Conservation (phyloP, 2,888 invertebrate genomes). For the Clepsis dumicolana region DNA sequence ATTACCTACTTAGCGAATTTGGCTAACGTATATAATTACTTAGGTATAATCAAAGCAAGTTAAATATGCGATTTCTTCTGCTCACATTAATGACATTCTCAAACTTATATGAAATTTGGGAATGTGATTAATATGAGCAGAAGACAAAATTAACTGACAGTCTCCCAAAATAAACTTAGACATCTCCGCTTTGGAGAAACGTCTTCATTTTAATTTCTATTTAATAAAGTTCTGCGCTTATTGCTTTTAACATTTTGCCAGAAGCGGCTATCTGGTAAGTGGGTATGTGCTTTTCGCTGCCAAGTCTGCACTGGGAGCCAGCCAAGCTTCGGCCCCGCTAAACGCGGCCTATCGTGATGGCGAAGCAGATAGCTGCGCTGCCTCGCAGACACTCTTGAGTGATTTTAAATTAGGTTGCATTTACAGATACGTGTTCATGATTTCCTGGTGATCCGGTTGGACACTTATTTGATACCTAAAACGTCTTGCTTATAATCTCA, state of each 20-base stretch:
- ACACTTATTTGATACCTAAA: conserved; percentile 20
- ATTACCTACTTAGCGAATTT: background rate
- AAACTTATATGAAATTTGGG: no score
- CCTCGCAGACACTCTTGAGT: conserved; percentile 62
- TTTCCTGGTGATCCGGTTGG: conserved; percentile 44
- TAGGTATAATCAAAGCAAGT: background rate
- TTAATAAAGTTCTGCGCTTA: conserved; percentile 37
- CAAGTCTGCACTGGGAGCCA: conserved; percentile 60
- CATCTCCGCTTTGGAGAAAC: conserved; percentile 2
- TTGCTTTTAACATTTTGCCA: conserved; percentile 49
- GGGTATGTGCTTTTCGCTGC: conserved; percentile 58
- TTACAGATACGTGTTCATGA: conserved; percentile 43
- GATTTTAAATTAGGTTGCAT: conserved; percentile 67
- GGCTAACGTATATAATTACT: background rate
- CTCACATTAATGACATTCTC: background rate
- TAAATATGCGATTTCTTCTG: background rate
- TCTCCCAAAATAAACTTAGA: background rate
- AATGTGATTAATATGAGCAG: no score
- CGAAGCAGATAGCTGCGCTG: conserved; percentile 55
- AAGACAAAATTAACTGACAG: background rate
- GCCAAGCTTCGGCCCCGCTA: conserved; percentile 62
- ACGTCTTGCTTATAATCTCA: background rate
- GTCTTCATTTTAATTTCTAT: conserved; percentile 35
- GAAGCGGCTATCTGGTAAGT: conserved; percentile 50
- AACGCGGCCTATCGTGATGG: conserved; percentile 69